Evolutionary conservation across 2,888 invertebrate genomes (phyloP).

Genomic region (Clepsis dumicolana): DNA sequence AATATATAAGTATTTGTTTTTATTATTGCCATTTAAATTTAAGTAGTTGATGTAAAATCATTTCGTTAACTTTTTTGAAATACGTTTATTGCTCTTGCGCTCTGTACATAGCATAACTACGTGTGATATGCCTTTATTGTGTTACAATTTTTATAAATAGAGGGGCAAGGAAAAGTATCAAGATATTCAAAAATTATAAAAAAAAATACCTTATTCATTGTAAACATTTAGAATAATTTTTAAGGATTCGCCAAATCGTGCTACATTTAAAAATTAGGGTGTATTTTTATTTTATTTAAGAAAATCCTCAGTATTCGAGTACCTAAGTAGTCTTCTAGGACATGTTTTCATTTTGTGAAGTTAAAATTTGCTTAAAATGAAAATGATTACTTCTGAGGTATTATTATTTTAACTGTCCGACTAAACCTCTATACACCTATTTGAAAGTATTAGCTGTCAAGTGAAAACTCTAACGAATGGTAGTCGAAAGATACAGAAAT

Average conservation of each 20-base stretch:
- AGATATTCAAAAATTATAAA: neutral
- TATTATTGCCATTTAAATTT: conserved; percentile 22
- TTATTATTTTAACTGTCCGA: too few species aligned
- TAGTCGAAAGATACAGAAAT: neutral
- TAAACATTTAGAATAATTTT: neutral
- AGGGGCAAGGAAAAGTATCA: neutral
- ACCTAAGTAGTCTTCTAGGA: too few species aligned
- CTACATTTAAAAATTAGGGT: neutral
- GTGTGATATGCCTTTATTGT: conserved; percentile 32
- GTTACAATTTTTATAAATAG: neutral
- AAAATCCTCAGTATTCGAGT: neutral
- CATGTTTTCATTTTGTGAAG: too few species aligned
- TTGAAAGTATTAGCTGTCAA: too few species aligned
- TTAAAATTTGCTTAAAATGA: too few species aligned
- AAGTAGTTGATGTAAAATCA: neutral
- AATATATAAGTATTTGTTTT: neutral
- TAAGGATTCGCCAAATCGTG: neutral
- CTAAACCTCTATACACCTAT: too few species aligned
- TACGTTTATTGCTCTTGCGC: conserved; percentile 6
- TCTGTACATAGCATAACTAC: conserved; percentile 21
- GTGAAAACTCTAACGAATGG: too few species aligned
- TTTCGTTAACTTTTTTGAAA: neutral
- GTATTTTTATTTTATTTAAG: neutral
- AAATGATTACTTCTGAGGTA: too few species aligned
- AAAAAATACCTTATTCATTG: neutral